These are phyloP conservation scores for Catharus fuscescens DNA, from an alignment of 2,113 vertebrate species.

Conservation along the genomic window DNA sequence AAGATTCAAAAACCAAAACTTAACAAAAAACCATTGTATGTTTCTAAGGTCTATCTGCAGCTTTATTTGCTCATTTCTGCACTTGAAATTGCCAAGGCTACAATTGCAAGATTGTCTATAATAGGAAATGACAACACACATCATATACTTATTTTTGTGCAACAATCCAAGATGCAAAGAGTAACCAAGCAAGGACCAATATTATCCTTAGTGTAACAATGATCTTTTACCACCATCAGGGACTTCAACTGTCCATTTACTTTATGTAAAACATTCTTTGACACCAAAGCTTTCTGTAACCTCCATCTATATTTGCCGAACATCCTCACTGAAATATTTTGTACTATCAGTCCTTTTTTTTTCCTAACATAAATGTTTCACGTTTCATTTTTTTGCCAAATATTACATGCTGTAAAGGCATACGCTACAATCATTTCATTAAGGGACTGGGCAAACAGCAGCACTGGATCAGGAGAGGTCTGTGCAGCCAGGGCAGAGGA, in stretches of 20 bases:
- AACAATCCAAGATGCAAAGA: background rate
- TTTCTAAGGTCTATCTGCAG: background rate
- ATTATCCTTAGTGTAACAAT: background rate
- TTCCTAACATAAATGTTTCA: background rate
- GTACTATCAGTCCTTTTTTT: background rate
- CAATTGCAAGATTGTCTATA: background rate
- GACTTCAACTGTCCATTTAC: background rate
- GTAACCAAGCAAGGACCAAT: background rate
- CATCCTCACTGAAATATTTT: background rate
- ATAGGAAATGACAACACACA: background rate
- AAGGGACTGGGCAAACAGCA: background rate
- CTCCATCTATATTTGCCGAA: background rate
- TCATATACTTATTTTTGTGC: background rate
- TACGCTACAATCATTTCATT: background rate
- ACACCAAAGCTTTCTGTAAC: background rate
- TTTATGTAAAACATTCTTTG: background rate
- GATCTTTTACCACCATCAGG: background rate
- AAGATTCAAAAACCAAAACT: background rate
- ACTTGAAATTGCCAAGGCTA: background rate
- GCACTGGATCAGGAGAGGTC: background rate
- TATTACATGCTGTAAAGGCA: background rate
- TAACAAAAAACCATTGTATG: accelerated
- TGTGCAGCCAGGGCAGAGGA: background rate
- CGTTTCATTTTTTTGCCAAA: background rate
- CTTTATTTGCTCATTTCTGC: background rate